A percentile compares a stretch with the other conserved stretches of the same genome.
phyloP scores from a whole-genome alignment of 2,113 vertebrate species.

The Poeciliopsis retropinna region DNA sequence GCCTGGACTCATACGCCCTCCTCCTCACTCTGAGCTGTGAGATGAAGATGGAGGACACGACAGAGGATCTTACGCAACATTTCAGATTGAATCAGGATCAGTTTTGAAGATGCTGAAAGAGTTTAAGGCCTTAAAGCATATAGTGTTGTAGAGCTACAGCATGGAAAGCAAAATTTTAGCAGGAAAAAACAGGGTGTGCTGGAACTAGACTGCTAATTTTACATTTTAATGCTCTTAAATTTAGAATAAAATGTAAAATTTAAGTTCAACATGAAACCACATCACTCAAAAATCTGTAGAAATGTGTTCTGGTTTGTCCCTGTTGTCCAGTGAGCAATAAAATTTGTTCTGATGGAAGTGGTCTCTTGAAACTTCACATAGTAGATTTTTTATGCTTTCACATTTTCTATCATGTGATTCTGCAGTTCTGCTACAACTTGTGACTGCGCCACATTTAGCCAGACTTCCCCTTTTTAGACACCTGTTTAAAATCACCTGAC shows the following conservation, averaged over 20 bases:
- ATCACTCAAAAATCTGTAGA: not conserved
- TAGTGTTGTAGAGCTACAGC: not conserved
- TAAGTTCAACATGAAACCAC: not conserved
- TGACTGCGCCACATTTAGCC: not conserved
- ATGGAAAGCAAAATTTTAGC: not conserved
- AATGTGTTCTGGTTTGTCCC: not conserved
- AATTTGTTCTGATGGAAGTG: not conserved
- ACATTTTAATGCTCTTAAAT: not conserved
- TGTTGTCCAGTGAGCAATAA: not conserved
- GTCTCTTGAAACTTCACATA: not conserved
- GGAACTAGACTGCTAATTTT: not conserved
- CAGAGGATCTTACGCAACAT: not conserved
- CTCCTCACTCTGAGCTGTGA: not conserved
- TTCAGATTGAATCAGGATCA: not conserved
- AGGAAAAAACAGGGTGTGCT: not conserved
- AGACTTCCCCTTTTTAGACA: slow-evolving; percentile 40
- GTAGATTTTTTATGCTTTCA: not conserved
- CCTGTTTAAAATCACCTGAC: slow-evolving; percentile 2
- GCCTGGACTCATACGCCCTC: not conserved
- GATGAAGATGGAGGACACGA: not conserved
- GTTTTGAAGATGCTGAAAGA: not conserved
- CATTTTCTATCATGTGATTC: not conserved
- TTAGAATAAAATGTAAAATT: not conserved
- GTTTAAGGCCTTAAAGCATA: not conserved
- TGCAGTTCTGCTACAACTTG: not conserved